phyloP scores from a whole-genome alignment of 2,113 vertebrate genomes.

The Ceyx margarethae region DNA sequence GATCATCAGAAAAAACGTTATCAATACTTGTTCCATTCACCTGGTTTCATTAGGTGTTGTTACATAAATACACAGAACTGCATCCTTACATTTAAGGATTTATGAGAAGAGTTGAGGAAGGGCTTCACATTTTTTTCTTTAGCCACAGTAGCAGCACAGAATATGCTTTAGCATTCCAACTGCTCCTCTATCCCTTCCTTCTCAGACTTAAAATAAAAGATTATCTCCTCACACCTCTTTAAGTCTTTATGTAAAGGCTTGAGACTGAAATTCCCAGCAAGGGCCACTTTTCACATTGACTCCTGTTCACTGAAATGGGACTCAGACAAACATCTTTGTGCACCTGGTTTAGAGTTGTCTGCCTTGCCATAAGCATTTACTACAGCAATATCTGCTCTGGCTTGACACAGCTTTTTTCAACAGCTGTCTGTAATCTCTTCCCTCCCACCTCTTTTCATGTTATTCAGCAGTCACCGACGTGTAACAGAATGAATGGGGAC shows the following conservation, averaged over 20 bases:
- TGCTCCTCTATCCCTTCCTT: not conserved
- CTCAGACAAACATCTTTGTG: not conserved
- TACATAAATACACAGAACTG: not conserved
- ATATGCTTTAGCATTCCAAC: not conserved
- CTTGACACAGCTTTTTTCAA: not conserved
- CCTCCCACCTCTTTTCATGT: not conserved
- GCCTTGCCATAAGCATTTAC: not conserved
- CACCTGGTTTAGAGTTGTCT: not conserved
- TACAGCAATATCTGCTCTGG: not conserved
- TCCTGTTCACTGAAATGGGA: not conserved
- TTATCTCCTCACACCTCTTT: not conserved
- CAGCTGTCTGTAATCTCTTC: not conserved
- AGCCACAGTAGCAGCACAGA: rapidly evolving
- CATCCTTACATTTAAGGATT: not conserved
- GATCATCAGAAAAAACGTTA: not conserved
- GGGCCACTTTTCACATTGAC: not conserved
- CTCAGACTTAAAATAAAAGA: not conserved
- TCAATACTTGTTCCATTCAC: not conserved
- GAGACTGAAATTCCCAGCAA: not conserved
- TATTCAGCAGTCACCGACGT: not conserved
- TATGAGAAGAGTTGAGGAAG: not conserved
- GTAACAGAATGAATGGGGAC: not conserved
- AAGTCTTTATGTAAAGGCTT: not conserved
- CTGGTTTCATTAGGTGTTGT: not conserved
- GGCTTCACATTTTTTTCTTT: not conserved